phyloP scores from a whole-genome alignment of 2,113 vertebrate genomes.

The Sphyrna mokarran region DNA sequence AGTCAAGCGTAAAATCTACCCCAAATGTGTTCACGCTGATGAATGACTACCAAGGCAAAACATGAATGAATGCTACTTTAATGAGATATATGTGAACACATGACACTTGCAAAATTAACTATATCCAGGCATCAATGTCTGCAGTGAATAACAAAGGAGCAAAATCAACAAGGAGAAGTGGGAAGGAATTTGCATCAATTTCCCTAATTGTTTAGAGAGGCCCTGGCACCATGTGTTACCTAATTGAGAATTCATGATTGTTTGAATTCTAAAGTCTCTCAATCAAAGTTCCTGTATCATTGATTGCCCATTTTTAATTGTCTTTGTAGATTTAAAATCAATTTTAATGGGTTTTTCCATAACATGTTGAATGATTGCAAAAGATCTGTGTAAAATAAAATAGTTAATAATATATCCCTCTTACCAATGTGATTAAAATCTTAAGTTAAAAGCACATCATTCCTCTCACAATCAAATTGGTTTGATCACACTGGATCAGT shows the following conservation, averaged over 20 bases:
- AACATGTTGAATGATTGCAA: not conserved
- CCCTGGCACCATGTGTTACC: not conserved
- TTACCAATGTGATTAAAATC: slow-evolving; percentile 5
- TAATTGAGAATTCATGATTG: not conserved
- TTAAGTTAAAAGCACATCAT: not conserved
- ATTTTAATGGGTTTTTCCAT: not conserved
- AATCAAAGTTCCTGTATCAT: not conserved
- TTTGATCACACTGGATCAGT: not conserved
- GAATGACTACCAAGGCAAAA: not conserved
- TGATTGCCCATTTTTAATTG: not conserved
- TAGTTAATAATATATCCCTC: not conserved
- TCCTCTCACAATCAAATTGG: not conserved
- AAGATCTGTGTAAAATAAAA: not conserved
- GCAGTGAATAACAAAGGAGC: not conserved
- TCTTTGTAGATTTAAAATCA: not conserved
- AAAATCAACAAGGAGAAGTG: not conserved
- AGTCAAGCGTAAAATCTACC: not conserved
- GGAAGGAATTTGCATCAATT: not conserved
- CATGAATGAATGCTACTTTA: not conserved
- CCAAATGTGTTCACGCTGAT: not conserved
- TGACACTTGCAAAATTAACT: not conserved
- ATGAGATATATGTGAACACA: not conserved
- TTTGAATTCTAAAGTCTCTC: not conserved
- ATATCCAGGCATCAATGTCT: not conserved
- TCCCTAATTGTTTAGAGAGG: not conserved